phyloP scores from a whole-genome alignment of 2,888 invertebrate species.

The Aricia artaxerxes region DNA sequence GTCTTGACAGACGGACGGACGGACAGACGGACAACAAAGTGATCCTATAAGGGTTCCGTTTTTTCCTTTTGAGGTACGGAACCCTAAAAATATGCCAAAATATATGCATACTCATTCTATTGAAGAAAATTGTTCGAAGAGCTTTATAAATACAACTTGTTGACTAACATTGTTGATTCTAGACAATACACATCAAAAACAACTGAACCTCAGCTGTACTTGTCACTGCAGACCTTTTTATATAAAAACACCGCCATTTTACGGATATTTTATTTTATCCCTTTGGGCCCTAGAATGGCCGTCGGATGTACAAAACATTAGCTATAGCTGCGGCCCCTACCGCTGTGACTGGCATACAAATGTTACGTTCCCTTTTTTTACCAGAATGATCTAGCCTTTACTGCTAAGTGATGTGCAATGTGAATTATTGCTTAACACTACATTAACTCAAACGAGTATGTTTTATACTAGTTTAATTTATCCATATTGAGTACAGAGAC shows the following conservation, averaged over 20 bases:
- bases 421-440: neutral
- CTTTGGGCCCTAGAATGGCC: neutral
- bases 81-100: too few species aligned
- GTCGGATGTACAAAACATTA: neutral
- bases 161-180: neutral
- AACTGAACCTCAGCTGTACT: neutral
- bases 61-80: too few species aligned
- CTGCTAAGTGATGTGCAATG: conserved; percentile 32
- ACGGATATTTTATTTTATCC: conserved; percentile 6
- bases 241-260: conserved; percentile 2
- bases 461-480: neutral
- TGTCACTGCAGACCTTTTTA: neutral
- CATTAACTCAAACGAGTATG: neutral
- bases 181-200: conserved; percentile 1
- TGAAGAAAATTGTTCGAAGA: neutral
- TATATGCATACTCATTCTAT: neutral
- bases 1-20: too few species aligned
- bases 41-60: too few species aligned
- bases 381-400: conserved; percentile 67
- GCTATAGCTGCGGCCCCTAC: conserved; percentile 45
- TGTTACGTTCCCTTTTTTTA: conserved; percentile 54
- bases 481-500: too few species aligned
- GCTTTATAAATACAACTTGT: neutral
- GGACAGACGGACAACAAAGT: too few species aligned
- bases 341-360: conserved; percentile 60